Conservation (phyloP, 2,888 invertebrate genomes). For the Phalera bucephala region DNA sequence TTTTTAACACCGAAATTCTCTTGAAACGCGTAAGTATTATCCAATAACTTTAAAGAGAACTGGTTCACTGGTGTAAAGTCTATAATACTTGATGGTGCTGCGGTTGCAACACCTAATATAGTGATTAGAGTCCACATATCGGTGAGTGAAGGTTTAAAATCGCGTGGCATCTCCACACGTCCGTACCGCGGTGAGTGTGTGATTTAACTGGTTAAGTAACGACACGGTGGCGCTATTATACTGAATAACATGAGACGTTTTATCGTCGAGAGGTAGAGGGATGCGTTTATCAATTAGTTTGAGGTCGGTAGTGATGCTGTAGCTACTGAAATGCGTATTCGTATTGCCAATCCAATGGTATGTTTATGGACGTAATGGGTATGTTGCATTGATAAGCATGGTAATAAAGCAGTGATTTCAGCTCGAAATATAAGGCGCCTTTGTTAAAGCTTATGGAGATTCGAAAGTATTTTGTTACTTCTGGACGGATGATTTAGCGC, state of each 20-base stretch:
- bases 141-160: constrained; percentile 5
- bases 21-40: constrained; percentile 63
- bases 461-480: too few relatives aligned
- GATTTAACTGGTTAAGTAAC: constrained; percentile 61
- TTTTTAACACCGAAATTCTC: constrained; percentile 64
- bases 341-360: too few relatives aligned
- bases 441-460: too few relatives aligned
- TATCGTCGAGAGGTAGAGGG: constrained; percentile 1
- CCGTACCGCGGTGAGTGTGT: constrained; percentile 52
- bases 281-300: constrained; percentile 1
- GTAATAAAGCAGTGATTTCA: too few relatives aligned
- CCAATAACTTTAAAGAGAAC: constrained; percentile 62
- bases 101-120: constrained; percentile 43
- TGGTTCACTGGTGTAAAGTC: constrained; percentile 59
- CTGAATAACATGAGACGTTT: constrained; percentile 14
- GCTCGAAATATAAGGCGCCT: too few relatives aligned
- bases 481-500: too few relatives aligned
- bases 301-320: background rate
- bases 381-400: too few relatives aligned
- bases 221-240: constrained; percentile 28
- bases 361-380: too few relatives aligned
- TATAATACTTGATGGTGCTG: constrained; percentile 47
- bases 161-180: constrained; percentile 52
- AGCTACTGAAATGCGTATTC: too few relatives aligned
- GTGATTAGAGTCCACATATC: constrained; percentile 55